Conservation (phyloP, 2,113 vertebrate genomes). For the Dunckerocampus dactyliophorus region DNA sequence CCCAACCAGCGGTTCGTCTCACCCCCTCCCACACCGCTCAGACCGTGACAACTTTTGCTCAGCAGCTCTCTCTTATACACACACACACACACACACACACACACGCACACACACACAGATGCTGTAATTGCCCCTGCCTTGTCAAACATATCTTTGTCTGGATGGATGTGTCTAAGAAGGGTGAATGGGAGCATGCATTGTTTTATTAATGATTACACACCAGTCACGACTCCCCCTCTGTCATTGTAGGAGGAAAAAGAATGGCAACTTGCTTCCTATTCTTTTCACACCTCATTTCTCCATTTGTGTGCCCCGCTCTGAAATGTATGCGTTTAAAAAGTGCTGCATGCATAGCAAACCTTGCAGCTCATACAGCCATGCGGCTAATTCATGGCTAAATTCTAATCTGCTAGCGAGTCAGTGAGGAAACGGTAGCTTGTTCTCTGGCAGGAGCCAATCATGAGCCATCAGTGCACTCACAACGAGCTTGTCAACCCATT, state of each 20-base stretch:
- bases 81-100: not conserved
- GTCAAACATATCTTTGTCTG: constrained; percentile 27
- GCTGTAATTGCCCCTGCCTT: constrained; percentile 25
- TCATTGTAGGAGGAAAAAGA: constrained; percentile 2
- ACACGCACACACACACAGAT: not conserved
- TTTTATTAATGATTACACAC: constrained; percentile 19
- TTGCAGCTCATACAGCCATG: too few species aligned
- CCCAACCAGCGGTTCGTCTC: constrained; percentile 33
- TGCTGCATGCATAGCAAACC: not conserved
- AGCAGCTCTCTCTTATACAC: constrained; percentile 3
- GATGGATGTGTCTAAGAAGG: not conserved
- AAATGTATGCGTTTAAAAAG: not conserved
- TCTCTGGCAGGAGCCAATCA: too few species aligned
- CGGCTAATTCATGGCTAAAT: too few species aligned
- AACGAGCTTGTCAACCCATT: too few species aligned
- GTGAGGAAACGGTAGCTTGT: too few species aligned
- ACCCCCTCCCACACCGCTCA: constrained; percentile 32
- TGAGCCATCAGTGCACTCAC: too few species aligned
- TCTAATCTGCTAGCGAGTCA: too few species aligned
- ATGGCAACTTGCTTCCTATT: constrained; percentile 7
- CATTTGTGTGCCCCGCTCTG: not conserved
- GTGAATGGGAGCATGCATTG: not conserved
- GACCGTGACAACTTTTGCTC: constrained; percentile 38
- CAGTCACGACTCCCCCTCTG: constrained; percentile 19
- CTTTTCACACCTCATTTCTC: constrained; percentile 21